Conservation (phyloP, 2,888 invertebrate genomes). For the Uropetala carovei region DNA sequence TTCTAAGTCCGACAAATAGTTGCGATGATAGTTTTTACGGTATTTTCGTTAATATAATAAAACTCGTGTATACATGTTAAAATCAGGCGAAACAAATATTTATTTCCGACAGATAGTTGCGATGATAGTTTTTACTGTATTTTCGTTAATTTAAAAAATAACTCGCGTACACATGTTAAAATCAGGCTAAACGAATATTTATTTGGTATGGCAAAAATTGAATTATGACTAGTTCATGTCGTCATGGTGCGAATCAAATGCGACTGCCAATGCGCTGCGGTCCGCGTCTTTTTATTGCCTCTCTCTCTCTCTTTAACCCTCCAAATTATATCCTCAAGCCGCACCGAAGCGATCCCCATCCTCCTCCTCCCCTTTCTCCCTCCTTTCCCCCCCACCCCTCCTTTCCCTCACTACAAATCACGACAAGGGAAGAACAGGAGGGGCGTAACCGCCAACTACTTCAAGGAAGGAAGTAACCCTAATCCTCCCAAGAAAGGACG, state of each 20-base stretch:
- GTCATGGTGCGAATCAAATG: background rate
- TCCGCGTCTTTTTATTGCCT: conserved; percentile 30
- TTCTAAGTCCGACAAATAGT: too few species aligned
- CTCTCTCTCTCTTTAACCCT: conserved; percentile 11
- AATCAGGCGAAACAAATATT: too few species aligned
- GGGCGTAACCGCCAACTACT: conserved; percentile 60
- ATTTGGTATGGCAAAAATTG: background rate
- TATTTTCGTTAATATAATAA: too few species aligned
- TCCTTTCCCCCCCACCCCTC: background rate
- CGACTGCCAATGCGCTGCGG: background rate
- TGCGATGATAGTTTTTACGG: too few species aligned
- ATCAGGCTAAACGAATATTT: too few species aligned
- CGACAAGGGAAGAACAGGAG: conserved; percentile 57
- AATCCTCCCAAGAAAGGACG: conserved; percentile 60
- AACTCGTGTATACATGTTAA: too few species aligned
- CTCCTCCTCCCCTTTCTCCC: background rate
- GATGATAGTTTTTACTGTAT: too few species aligned
- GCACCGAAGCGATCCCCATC: background rate
- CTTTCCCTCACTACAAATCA: conserved; percentile 43
- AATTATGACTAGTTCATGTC: background rate
- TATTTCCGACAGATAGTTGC: too few species aligned
- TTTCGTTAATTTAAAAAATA: too few species aligned
- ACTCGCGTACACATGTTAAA: too few species aligned
- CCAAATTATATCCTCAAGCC: conserved; percentile 62
- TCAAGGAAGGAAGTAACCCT: conserved; percentile 48